A percentile compares a stretch with the other conserved stretches of the same genome.
These are phyloP conservation scores for Strigamia crassipes DNA, from an alignment of 2,888 invertebrate species.

Conservation along the genomic window DNA sequence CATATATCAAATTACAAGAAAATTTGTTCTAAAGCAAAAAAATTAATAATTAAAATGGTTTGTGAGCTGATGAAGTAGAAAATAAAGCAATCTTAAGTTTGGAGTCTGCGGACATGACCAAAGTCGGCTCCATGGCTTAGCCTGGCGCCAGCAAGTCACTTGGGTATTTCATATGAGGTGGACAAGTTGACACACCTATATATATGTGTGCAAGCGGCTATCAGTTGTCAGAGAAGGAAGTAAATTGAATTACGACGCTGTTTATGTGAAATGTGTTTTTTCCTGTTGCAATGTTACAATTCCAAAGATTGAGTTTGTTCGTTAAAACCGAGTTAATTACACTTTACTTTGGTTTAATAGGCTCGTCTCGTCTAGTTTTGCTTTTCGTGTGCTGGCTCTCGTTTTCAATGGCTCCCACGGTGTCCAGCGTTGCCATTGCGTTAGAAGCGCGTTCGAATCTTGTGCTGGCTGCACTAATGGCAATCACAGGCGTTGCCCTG, in stretches of 20 bases:
- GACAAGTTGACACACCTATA: slow-evolving; percentile 38
- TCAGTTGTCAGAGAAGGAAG: not conserved
- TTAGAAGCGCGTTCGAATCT: slow-evolving; percentile 24
- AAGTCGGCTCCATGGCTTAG: not conserved
- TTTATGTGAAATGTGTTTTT: not conserved
- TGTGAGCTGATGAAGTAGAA: not conserved
- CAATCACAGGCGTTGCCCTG: slow-evolving; percentile 38
- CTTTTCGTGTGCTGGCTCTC: not conserved
- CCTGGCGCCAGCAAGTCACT: slow-evolving; percentile 28
- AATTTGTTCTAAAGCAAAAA: not conserved
- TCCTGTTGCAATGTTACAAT: not conserved
- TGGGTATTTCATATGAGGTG: slow-evolving; percentile 27
- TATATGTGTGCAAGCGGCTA: slow-evolving; percentile 22
- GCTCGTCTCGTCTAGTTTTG: not conserved
- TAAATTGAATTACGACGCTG: slow-evolving; percentile 11
- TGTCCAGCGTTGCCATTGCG: slow-evolving; percentile 17
- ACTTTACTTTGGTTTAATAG: not conserved
- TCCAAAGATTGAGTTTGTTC: not conserved
- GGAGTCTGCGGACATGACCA: not conserved
- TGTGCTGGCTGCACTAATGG: not conserved
- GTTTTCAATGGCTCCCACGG: slow-evolving; percentile 32
- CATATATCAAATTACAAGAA: not conserved
- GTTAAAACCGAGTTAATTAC: slow-evolving; percentile 4
- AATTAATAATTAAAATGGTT: not conserved
- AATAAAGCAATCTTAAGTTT: slow-evolving; percentile 2